These are phyloP conservation scores for Pogonognathellus flavescens DNA, from an alignment of 1,140 invertebrate genomes.

Conservation along the genomic window DNA sequence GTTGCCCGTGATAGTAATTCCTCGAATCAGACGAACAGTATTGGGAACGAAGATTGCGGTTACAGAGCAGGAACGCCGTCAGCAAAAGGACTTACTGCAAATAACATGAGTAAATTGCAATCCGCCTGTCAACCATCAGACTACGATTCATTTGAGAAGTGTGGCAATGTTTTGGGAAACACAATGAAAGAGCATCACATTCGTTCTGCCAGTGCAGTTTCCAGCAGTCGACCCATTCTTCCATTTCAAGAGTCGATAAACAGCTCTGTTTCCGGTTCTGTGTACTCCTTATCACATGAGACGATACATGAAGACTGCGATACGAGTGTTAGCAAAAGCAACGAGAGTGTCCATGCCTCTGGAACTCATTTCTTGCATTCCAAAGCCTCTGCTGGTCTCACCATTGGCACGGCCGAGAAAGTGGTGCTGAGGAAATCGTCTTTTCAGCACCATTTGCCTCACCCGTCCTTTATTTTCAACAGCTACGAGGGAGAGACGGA, in stretches of 20 bases:
- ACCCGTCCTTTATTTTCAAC: neutral
- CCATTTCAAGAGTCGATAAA: neutral
- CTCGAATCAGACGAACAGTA: neutral
- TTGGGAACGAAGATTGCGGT: neutral
- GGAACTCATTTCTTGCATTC: neutral
- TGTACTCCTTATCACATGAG: slow-evolving; percentile 55
- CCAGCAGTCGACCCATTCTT: neutral
- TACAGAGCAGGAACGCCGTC: neutral
- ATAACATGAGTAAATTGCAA: neutral
- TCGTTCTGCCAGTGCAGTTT: neutral
- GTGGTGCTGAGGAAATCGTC: slow-evolving; percentile 18
- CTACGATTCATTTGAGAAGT: slow-evolving; percentile 20
- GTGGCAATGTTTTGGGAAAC: neutral
- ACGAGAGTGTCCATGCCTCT: neutral
- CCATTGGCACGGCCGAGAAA: slow-evolving; percentile 6
- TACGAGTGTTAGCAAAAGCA: neutral
- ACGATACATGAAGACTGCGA: slow-evolving; percentile 61
- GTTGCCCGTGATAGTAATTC: slow-evolving; percentile 69
- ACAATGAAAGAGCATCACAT: neutral
- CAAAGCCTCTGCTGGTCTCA: neutral
- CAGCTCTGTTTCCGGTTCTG: neutral
- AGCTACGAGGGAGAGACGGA: slow-evolving; percentile 5
- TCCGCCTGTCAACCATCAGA: neutral
- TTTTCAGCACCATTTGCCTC: neutral
- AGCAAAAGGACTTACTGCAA: neutral